Percentiles rank a stretch among this genome's conserved stretches.
Evolutionary conservation across 2,113 vertebrate species (phyloP).

Genomic region (Anser cygnoides): DNA sequence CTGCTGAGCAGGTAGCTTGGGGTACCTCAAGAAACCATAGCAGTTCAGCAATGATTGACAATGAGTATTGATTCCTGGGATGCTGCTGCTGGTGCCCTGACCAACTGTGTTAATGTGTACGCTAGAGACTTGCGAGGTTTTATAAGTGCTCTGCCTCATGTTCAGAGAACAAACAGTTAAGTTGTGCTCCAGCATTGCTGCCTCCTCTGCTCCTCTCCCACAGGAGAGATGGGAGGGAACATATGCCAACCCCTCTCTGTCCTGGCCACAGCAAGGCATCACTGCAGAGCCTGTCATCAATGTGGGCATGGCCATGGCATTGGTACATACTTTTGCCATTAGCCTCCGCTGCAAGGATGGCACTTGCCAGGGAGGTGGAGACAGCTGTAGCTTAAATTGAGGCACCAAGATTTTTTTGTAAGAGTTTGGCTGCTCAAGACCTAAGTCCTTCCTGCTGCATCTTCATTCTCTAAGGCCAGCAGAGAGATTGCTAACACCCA

Average conservation of each 20-base stretch:
- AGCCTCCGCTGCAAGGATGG: neutral
- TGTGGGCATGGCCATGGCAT: neutral
- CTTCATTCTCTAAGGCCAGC: neutral
- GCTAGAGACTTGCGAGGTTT: neutral
- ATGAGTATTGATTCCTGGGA: neutral
- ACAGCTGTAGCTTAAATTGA: neutral
- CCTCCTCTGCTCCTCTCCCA: neutral
- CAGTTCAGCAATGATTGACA: neutral
- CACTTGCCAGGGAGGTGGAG: neutral
- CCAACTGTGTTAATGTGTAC: neutral
- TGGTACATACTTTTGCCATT: accelerated
- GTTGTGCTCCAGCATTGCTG: neutral
- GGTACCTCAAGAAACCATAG: neutral
- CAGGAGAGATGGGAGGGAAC: neutral
- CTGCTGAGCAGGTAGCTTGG: accelerated
- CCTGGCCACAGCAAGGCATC: neutral
- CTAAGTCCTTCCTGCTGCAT: neutral
- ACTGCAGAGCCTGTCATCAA: neutral
- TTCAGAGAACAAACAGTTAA: neutral
- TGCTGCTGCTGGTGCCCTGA: neutral
- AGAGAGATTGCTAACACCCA: neutral
- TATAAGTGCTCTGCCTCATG: neutral
- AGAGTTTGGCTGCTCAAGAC: neutral
- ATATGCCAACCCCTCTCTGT: neutral
- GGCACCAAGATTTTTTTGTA: neutral